Base-by-base conservation (phyloP, 2,113 vertebrate species). In the Siniperca chuatsi region DNA sequence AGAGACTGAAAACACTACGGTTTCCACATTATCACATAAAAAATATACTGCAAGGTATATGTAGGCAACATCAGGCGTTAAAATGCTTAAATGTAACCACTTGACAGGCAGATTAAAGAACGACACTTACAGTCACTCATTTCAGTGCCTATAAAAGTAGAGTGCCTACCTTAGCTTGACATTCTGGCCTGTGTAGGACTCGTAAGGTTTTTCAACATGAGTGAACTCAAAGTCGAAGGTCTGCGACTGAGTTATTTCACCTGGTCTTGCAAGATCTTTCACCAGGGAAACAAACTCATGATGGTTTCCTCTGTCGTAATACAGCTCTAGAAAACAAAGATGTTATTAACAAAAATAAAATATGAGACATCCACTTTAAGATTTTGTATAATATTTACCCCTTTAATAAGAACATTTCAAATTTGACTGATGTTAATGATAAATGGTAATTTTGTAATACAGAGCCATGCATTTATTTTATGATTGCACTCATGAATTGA, bases 161-260 rank as follows among this genome's bases (percentile, higher is more conserved):
- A 81, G 81, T 73, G 68, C 74, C 95, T 89, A 98, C 98, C 98
- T 93, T 64, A 99, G 93, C 92, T 99, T 99, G 87, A 99, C 98
- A 0, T 99, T 99, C 95, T 99, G 98, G 76, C 98, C 98, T 0
- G 98, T 99, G 95, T 99, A 99, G 4, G 98, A 99, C 84, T 99
- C 98, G 0, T 99, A 99, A 0, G 98, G 98, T 92, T 99, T 99
- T 83, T 99, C 98, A 91, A 99, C 98, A 0, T 99, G 98, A 1
- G 98, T 98, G 95, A 99, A 99, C 86, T 99, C 98, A 0, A 99
- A 99, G 96, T 99, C 97, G 61, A 99, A 99, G 1, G 97, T 98
- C 94, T 99, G 98, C 0, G 98, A 99, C 1, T 97, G 98, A 67
- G 97, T 97, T 82, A 99, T 97, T 64, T 99, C 98, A 21, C 98